These are phyloP conservation scores for Myrmophylax atrothorax DNA, from an alignment of 2,113 vertebrate species.

Conservation along the genomic window DNA sequence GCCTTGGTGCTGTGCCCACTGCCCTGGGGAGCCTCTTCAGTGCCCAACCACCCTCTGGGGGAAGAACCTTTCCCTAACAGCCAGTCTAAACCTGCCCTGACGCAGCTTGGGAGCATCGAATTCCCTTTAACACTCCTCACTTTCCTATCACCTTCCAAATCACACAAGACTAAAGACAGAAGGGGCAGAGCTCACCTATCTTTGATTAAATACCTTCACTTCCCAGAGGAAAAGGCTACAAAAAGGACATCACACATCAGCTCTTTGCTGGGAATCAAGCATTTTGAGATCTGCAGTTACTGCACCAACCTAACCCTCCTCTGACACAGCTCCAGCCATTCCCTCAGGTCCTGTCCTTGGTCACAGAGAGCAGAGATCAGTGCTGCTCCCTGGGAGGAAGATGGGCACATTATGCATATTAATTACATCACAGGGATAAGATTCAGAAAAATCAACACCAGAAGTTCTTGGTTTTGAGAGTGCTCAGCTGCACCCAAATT, in stretches of 20 bases:
- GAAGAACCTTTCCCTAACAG: background rate
- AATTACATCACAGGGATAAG: background rate
- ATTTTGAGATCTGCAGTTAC: background rate
- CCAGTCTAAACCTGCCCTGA: background rate
- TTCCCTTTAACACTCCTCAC: background rate
- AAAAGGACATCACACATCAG: background rate
- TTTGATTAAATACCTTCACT: background rate
- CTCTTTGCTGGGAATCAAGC: background rate
- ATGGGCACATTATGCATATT: background rate
- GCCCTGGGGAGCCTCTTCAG: background rate
- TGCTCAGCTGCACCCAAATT: background rate
- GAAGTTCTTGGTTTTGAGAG: background rate
- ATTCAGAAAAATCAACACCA: background rate
- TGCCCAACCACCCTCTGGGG: rapidly evolving
- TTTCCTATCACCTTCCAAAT: background rate
- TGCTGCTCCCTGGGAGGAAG: background rate
- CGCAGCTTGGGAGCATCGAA: background rate
- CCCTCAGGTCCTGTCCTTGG: background rate
- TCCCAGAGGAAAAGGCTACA: background rate
- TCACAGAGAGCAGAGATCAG: background rate
- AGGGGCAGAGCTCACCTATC: background rate
- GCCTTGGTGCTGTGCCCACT: rapidly evolving
- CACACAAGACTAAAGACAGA: background rate
- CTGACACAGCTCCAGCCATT: background rate
- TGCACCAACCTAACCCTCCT: background rate